A percentile compares a stretch with the other conserved stretches of the same genome.
phyloP scores from a whole-genome alignment of 1,140 invertebrate species.

The Hydropsyche tenuis region DNA sequence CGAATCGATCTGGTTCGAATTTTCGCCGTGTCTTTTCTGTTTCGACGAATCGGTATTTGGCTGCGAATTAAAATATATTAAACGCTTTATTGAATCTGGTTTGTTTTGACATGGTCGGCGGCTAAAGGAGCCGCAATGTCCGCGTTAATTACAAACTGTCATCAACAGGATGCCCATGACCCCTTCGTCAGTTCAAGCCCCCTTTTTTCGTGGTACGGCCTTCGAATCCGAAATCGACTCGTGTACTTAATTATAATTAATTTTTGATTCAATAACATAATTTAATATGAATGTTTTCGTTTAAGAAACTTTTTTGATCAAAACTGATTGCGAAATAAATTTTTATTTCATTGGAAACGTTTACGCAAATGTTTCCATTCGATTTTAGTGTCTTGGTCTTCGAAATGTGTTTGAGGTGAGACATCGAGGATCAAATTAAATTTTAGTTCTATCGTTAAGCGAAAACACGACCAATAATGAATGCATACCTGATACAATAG shows the following conservation, averaged over 20 bases:
- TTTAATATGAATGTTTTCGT: too few species aligned
- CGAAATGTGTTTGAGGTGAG: not conserved
- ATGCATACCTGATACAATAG: slow-evolving; percentile 42
- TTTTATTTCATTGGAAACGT: too few species aligned
- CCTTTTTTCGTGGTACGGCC: slow-evolving; percentile 12
- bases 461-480: slow-evolving; percentile 34
- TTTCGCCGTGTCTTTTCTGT: too few species aligned
- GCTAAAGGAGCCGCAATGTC: slow-evolving; percentile 37
- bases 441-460: slow-evolving; percentile 18
- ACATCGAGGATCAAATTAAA: slow-evolving; percentile 35
- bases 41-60: too few species aligned
- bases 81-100: too few species aligned
- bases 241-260: not conserved
- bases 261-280: too few species aligned
- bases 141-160: slow-evolving; percentile 48
- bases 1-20: too few species aligned
- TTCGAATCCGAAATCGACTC: slow-evolving; percentile 6
- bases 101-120: not conserved
- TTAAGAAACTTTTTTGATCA: too few species aligned
- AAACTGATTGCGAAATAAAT: too few species aligned
- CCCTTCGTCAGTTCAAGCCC: not conserved
- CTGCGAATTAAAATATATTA: too few species aligned
- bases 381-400: too few species aligned
- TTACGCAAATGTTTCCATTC: too few species aligned
- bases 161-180: slow-evolving; percentile 33